phyloP scores from a whole-genome alignment of 2,797 vertebrate genomes.

The Pitangus sulphuratus region DNA sequence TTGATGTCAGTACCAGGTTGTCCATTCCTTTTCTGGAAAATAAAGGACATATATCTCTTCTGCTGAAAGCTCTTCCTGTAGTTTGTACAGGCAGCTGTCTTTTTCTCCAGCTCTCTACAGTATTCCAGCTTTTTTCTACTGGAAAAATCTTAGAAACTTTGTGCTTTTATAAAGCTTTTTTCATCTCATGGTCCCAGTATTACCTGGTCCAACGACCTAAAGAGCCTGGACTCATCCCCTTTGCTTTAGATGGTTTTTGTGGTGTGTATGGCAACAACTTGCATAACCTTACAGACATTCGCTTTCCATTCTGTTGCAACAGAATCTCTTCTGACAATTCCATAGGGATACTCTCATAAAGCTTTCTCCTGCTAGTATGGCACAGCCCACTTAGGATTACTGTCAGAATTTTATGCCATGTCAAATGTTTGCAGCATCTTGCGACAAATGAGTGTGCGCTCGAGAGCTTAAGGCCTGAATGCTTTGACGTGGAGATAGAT shows the following conservation, averaged over 20 bases:
- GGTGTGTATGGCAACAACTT: background rate
- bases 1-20: background rate
- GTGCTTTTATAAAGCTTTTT: background rate
- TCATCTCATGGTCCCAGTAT: background rate
- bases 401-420: background rate
- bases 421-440: constrained; percentile 19
- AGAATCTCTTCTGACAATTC: background rate
- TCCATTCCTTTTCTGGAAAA: background rate
- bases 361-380: background rate
- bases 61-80: background rate
- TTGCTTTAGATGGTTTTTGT: background rate
- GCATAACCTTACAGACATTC: background rate
- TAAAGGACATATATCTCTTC: background rate
- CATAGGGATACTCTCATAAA: background rate
- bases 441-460: background rate
- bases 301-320: background rate
- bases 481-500: background rate
- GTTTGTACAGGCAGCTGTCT: background rate
- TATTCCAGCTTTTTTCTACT: background rate
- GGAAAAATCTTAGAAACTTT: background rate
- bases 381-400: background rate
- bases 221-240: background rate
- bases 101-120: background rate
- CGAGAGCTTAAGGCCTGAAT: background rate
- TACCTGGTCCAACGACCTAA: background rate